Evolutionary conservation across 1,140 invertebrate species (phyloP), one percentile per base, ranked within the genome.

Genomic region (Polypedilum vanderplanki): DNA sequence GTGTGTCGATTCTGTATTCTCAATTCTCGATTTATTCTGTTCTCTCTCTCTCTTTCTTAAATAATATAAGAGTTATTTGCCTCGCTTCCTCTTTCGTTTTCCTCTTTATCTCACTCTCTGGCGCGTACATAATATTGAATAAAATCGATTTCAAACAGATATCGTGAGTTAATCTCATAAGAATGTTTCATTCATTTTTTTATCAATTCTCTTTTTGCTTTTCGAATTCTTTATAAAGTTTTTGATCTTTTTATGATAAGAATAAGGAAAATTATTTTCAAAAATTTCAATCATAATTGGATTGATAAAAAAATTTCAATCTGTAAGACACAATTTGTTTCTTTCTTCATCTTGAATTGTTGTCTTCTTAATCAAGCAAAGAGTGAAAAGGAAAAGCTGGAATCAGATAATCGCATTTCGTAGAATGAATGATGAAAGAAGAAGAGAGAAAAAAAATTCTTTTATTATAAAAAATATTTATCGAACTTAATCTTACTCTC

Each of bases 381-480:
- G 24, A 33, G 24, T 5, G 24, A 33, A 33, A 33, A 33, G 24
- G 24, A 33, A 33, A 33, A 33, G 24, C 12, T 57, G 46, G 12
- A 57, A 57, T 57, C 46, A 57, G 46, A 57, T 57, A 57, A 57
- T 57, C 46, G 46, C 46, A 57, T 57, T 57, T 57, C 46, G 46
- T n/a, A n/a, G 46, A 57, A 57, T 57, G 12, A n/a, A 57, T 1
- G 46, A 12, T 1, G 46, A 57, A 57, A n/a, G 15, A 15, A 57
- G 46, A 57, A 57, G n/a, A n/a, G 5, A 5, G 46, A 15, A 57
- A 12, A n/a, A n/a, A n/a, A 57, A 57, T 57, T 57, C 46, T 57
- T 33, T 33, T 33, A 33, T 33, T 33, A 15, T 57, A 57, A 57
- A n/a, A 57, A n/a, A 57, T 57, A 57, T 57, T n/a, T 57, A 57